Conservation (phyloP, 2,113 vertebrate species). For the Taxidea taxus region DNA sequence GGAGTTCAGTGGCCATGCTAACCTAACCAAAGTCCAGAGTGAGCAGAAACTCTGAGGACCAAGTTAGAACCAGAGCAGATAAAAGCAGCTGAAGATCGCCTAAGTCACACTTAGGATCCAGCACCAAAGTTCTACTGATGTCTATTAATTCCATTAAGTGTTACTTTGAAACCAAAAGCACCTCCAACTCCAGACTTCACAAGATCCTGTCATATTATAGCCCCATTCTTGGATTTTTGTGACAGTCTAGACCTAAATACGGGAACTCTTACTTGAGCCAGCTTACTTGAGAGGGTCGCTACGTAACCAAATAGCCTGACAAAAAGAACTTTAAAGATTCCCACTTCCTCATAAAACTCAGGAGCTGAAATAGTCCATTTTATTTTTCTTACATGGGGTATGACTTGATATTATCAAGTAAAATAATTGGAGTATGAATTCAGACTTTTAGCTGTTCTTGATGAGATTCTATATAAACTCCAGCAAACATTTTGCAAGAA, state of each 20-base stretch:
- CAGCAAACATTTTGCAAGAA: neutral
- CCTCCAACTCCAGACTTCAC: neutral
- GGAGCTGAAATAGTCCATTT: neutral
- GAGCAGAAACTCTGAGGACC: neutral
- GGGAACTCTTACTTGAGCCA: neutral
- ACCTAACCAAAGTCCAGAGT: neutral
- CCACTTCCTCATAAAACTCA: neutral
- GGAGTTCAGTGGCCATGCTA: neutral
- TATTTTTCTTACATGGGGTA: neutral
- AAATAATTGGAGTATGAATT: constrained; percentile 3
- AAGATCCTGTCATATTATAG: neutral
- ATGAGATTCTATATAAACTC: neutral
- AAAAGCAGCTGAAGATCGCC: neutral
- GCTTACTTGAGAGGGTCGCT: neutral
- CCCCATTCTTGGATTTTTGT: neutral
- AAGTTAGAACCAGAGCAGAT: neutral
- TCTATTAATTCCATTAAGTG: neutral
- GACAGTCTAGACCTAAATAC: neutral
- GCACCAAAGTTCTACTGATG: neutral
- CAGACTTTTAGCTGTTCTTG: neutral
- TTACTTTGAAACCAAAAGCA: neutral
- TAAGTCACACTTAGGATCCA: neutral
- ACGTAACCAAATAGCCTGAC: neutral
- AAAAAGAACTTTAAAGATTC: neutral
- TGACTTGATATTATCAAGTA: neutral